Base-by-base conservation (phyloP, 1,140 invertebrate species). In the Brachionus calyciflorus region DNA sequence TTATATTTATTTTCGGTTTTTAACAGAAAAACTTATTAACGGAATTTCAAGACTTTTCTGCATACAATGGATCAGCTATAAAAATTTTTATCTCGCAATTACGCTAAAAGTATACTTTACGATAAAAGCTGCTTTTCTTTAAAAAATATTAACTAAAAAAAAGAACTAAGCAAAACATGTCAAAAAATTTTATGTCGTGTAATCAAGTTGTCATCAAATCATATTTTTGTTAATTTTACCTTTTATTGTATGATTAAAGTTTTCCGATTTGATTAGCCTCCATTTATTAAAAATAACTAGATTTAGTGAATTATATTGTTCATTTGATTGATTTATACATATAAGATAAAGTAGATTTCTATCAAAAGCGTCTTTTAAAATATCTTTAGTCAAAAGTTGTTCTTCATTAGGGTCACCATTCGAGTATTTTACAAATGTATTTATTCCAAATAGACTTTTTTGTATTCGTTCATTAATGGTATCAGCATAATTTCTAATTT, bases 271-370 rank as follows among this genome's bases (percentile, higher is more conserved):
- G 24, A 24, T 14, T 24, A 46, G 17, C 44, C 60, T 65, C 60
- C 60, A 65, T 44, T 65, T 65, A 44, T 65, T 65, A 44, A 65
- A 65, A 44, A 65, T 65, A n/a, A 44, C 44, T 24, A 65, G 21
- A 65, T 65, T 65, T 5, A 65, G 24, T 14, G 60, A 65, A 65
- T 65, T 65, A 24, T 44, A 65, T 26, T 65, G 40, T 44, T 65
- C 60, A 65, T 65, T 65, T 44, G 60, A 65, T 21, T 65, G 37
- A 44, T 65, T 65, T 10, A 65, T 65, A n/a, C n/a, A 24, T 9
- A 65, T 26, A 21, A 65, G 21, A 44, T 44, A 65, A 12, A 65
- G 24, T 44, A 65, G n/a, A 10, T 65, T 44, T 14, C 60, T 24
- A 44, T 65, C 44, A 65, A 65, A 41, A 65, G 37, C 60, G n/a